Evolutionary conservation across 2,888 invertebrate species (phyloP), one percentile per base, ranked within the genome.

Genomic region (Nomada lathburiana): DNA sequence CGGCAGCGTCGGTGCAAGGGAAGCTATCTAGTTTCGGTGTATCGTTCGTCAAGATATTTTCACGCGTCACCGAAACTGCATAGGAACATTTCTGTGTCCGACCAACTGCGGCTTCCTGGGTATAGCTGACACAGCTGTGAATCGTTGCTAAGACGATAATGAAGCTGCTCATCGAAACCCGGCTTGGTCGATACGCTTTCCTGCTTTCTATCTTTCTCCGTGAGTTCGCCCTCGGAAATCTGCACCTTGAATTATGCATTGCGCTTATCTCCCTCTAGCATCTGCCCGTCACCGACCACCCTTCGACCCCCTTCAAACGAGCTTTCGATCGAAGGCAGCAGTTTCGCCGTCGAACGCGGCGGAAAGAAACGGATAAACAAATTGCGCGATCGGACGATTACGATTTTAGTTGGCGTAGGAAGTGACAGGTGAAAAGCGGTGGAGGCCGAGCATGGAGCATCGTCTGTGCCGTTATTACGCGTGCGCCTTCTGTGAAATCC

Each of bases 141-240:
- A 74, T 82, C 63, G 75, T 80, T 82, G 76, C 76, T 77, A 83
- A 73, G 80, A 78, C 83, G 80, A 81, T 83, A 81, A 82, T 53
- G 78, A 77, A 80, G 68, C 53, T 78, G 60, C 29, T 67, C 57
- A 42, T 62, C 36, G 65, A 75, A 36, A 70, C 55, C 53, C 36
- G 23, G 74, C 74, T 82, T 83, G 83, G 50, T 83, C 83, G 83
- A 83, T 83, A 77, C 65, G n/a, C 29, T n/a, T 52, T 55, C 26
- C 29, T 13, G 16, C 63, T 13, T 47, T 11, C 42, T n/a, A 16
- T 20, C 60, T 13, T 57, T 47, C n/a, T 16, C 36, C 50, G 23
- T 2, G 23, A 57, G 23, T 50, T 64, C 29, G 13, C 36, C 29
- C n/a, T 1, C 10, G 16, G 62, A 36, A 20, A 71, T 29, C 20